Evolutionary conservation across 1,140 invertebrate genomes (phyloP), one percentile per base, ranked within the genome.

Genomic region (Neocloeon triangulifer): DNA sequence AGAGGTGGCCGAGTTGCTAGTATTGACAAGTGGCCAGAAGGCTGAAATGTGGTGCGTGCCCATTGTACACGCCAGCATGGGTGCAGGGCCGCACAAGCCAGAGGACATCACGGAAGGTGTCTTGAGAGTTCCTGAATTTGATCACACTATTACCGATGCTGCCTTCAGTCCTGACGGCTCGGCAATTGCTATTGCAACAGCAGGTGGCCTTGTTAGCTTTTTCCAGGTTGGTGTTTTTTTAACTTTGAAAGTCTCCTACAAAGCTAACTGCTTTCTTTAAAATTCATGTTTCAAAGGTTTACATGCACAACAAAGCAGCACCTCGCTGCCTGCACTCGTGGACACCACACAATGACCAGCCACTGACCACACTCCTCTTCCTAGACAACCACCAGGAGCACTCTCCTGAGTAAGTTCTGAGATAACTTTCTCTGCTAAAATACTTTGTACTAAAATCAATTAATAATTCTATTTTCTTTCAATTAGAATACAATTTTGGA

Each of bases 151-250:
- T 21, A 63, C 79, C 4, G 80, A 85, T 55, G 81, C 81, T 14
- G 69, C 80, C 10, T 81, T 94, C 51, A 85, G 85, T 30, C 84
- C 86, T 1, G 86, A 94, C 62, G 86, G 85, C 10, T 85, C 80
- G 17, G 85, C 82, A 1, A 59, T 94, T 22, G 85, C 85, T 4
- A 84, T 84, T 17, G 84, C 81, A 4, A 76, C 75, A 48, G 52
- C 64, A 1, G 84, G 89, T 57, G 88, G 86, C 33, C 64, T 72
- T 46, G 74, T 92, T 1, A 81, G 85, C 51, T 94, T 94, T 53
- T 91, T 85, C 51, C 81, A 91, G 58, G 75, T 79, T 36, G 49
- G 39, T 37, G 36, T 47, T 26, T n/a, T 4, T 30, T 14, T n/a
- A 12, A 14, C 4, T 12, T 8, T n/a, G n/a, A n/a, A n/a, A n/a